Evolutionary conservation across 2,797 vertebrate genomes (phyloP).

Genomic region (Acipenser ruthenus): DNA sequence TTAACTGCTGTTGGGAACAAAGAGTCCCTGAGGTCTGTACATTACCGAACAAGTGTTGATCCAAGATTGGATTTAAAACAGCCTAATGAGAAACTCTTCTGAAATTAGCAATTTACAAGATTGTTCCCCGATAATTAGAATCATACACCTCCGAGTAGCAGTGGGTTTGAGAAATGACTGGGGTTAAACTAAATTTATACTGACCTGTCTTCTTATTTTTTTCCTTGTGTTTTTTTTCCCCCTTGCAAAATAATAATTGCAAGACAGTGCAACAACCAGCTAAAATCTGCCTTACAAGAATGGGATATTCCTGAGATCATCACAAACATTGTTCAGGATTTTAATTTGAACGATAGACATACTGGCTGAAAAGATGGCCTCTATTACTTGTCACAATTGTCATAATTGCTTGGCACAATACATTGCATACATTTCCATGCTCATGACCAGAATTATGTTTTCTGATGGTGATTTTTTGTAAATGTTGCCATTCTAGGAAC

Average conservation of each 20-base stretch:
- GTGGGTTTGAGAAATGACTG: constrained; percentile 39
- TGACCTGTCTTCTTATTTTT: constrained; percentile 50
- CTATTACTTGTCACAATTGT: no score
- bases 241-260: constrained; percentile 58
- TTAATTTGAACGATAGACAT: constrained; percentile 71
- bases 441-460: no score
- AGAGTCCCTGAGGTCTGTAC: constrained; percentile 65
- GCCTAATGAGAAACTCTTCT: constrained; percentile 74
- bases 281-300: constrained; percentile 49
- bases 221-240: constrained; percentile 47
- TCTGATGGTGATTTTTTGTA: no score
- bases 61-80: constrained; percentile 70
- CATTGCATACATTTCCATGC: no score
- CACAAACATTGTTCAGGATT: constrained; percentile 50
- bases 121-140: constrained; percentile 72
- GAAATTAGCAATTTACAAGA: constrained; percentile 60
- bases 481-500: no score
- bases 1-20: constrained; percentile 66
- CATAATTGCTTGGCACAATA: no score
- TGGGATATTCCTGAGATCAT: constrained; percentile 47
- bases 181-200: constrained; percentile 64
- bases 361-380: no score
- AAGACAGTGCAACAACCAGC: constrained; percentile 74
- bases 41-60: constrained; percentile 56
- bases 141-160: constrained; percentile 48